Evolutionary conservation across 1,140 invertebrate species (phyloP), one percentile per base, ranked within the genome.

Genomic region (Goniozus legneri): DNA sequence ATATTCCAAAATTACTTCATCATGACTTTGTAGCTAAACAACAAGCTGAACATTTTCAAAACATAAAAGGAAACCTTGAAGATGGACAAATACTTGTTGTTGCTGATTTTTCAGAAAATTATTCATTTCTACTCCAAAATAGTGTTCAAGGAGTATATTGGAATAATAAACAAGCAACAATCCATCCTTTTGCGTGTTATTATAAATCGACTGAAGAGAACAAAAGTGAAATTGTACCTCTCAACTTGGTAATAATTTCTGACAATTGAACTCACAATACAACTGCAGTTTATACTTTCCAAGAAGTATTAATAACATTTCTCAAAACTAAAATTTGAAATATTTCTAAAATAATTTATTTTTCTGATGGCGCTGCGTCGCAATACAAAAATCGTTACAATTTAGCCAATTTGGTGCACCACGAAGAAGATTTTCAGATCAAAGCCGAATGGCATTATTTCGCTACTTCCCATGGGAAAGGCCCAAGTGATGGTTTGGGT

Each of bases 361-460:
- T 70, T 46, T 52, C 49, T 32, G 67, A 70, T 56, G 65, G 60
- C 21, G 46, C 43, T 50, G 57, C 47, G 31, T 46, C 37, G 22
- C 67, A 72, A 46, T 71, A 67, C 45, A 72, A 73, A 48, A 73
- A 64, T 56, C 39, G 38, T 3, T 60, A 66, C 37, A 69, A 60
- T 36, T 55, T 72, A 40, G 19, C 42, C 4, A 70, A 71, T 48
- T 40, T 70, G 3, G 53, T 54, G 15, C 34, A 56, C 33, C 60
- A 62, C 32, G 18, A 58, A 43, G 44, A 59, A 31, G 59, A 69
- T 50, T 65, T 67, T 42, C 31, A 47, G 21, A 35, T 73, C 7
- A 30, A 52, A 21, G 60, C 56, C 7, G 58, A 65, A 40, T 69
- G 63, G 64, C 47, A 63, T 45, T 64, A 60, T 42, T 65, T 57